Base-by-base conservation (phyloP, 2,888 invertebrate genomes). In the Leucophenga montana region DNA sequence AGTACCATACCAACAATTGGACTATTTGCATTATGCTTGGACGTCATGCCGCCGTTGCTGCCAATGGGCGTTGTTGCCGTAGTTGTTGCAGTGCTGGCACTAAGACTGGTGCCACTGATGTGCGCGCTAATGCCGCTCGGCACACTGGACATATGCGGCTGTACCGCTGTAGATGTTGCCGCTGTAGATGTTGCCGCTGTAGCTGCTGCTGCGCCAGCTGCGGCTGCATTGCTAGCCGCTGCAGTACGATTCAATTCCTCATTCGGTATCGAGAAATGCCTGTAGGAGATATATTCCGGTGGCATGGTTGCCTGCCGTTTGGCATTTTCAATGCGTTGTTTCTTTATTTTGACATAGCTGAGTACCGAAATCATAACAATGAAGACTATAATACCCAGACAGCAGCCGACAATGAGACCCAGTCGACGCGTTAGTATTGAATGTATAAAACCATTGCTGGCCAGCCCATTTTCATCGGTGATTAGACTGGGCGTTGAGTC, bases 321-420 rank as follows among this genome's bases (percentile, higher is more conserved):
- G 9, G 93, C 92, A 27, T 93, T 92, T 74, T 92, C 92, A 53
- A 89, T 85, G 75, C 95, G 91, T 83, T 95, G 93, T 88, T 96
- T 95, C 89, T 96, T 94, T 74, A 95, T 91, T 88, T 96, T 95
- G 74, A 95, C 92, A 86, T 95, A 95, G 31, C 95, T 95, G 75
- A 96, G 90, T 59, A 94, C 93, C n/a, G 95, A 94, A 69, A 95
- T 94, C 83, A 96, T 90, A 31, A 95, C 92, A 67, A 96, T 91
- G 85, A 96, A 95, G 65, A 96, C 95, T 73, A 95, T 92, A 83
- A 95, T 94, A 67, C 95, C 95, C 90, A 96, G 92, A 85, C 94
- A 95, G 86, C 95, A 94, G 66, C 96, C 96, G 69, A 96, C 94
- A 79, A 96, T 95, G 76, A 96, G 91, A 39, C 96, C 95, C 69